Percentiles rank a stretch among this genome's conserved stretches.
phyloP scores from a whole-genome alignment of 2,888 invertebrate species.

The Microchrysa polita region DNA sequence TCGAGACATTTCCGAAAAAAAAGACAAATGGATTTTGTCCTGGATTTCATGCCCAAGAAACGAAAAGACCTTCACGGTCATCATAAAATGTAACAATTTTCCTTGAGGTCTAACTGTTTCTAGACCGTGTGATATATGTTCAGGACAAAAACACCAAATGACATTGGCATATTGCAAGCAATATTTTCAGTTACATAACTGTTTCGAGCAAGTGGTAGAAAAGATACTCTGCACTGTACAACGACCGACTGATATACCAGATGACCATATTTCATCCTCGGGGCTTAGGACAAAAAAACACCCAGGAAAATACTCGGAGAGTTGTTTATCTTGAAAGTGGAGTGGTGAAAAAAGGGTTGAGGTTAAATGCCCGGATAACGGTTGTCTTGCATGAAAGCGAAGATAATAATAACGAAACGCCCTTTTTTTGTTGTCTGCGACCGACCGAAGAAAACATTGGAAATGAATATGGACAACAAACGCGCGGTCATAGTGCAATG shows the following conservation, averaged over 20 bases:
- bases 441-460: neutral
- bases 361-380: slow-evolving; percentile 50
- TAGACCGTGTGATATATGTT: neutral
- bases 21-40: neutral
- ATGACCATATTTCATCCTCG: slow-evolving; percentile 45
- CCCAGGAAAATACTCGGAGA: slow-evolving; percentile 46
- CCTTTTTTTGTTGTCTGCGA: slow-evolving; percentile 22
- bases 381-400: slow-evolving; percentile 49
- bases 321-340: slow-evolving; percentile 48
- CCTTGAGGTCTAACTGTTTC: slow-evolving; percentile 37
- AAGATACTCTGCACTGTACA: slow-evolving; percentile 33
- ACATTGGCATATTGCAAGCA: slow-evolving; percentile 21
- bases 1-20: slow-evolving; percentile 18
- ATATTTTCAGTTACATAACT: slow-evolving; percentile 24
- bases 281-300: neutral
- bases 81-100: slow-evolving; percentile 40
- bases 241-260: neutral
- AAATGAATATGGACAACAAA: too few relatives aligned
- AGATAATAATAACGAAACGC: slow-evolving; percentile 40
- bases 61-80: slow-evolving; percentile 31
- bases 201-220: neutral
- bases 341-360: slow-evolving; percentile 49
- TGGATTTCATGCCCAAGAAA: too few relatives aligned
- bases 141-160: neutral
- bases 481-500: neutral